These are phyloP conservation scores for Enteromius trimaculatus DNA, from an alignment of 2,797 vertebrate genomes.

Conservation along the genomic window DNA sequence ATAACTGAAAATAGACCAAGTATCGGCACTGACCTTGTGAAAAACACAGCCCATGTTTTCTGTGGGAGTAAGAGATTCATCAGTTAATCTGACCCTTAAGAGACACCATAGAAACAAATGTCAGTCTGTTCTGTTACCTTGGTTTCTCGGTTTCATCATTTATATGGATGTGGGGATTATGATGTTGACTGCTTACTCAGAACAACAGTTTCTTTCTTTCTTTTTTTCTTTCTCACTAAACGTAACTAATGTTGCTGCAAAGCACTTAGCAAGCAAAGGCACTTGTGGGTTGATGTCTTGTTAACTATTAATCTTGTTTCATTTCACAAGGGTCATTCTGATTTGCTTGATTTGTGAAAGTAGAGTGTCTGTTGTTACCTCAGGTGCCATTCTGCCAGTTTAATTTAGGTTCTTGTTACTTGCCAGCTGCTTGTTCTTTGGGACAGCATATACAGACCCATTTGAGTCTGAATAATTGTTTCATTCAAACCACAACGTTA, in stretches of 20 bases:
- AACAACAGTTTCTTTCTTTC: not conserved
- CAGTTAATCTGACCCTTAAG: constrained; percentile 46
- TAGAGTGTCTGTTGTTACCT: constrained; percentile 47
- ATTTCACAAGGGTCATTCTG: constrained; percentile 53
- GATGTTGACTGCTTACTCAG: not conserved
- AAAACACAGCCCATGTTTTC: constrained; percentile 20
- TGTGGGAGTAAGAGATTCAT: constrained; percentile 26
- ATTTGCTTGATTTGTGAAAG: constrained; percentile 54
- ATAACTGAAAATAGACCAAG: constrained; percentile 7
- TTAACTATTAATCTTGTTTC: constrained; percentile 80
- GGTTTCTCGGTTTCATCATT: constrained; percentile 73
- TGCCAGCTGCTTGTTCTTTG: not conserved
- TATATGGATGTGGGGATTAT: constrained; percentile 69
- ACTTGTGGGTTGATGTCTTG: constrained; percentile 61
- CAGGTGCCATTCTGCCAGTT: constrained; percentile 38
- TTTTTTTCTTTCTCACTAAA: constrained; percentile 6
- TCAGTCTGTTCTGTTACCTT: constrained; percentile 72
- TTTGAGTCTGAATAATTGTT: constrained; percentile 12
- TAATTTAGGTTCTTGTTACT: constrained; percentile 19
- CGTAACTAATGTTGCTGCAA: constrained; percentile 68
- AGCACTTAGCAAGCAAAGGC: constrained; percentile 58
- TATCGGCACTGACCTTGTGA: constrained; percentile 8
- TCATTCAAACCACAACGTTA: not conserved
- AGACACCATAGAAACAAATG: constrained; percentile 63
- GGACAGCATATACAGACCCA: not conserved